Base-by-base conservation (phyloP, 2,113 vertebrate genomes). In the Zingel zingel region DNA sequence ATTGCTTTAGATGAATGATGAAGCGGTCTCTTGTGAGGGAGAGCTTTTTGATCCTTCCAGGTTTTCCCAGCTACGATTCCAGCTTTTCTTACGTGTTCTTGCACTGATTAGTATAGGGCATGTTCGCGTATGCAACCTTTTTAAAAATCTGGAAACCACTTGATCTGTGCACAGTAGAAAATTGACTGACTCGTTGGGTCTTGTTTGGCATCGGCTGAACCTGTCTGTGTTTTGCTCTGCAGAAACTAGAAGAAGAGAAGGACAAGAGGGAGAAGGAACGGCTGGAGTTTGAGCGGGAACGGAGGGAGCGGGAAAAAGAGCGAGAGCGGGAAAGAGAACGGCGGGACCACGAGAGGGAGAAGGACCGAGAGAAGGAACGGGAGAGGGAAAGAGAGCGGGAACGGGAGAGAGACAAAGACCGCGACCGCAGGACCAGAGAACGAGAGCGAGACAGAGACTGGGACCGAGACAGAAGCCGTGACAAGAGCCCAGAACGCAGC, bases 181-280 rank as follows among this genome's bases (percentile, higher is more conserved):
- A 92, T 66, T 86, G 83, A 73, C 74, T 86, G 88, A 43, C 67
- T 81, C 14, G 1, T 47, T 15, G 30, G 78, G 71, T 58, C 71
- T 43, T 1, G n/a, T 57, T 58, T 39, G 67, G 57, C 80, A 45
- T 25, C 30, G 50, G 57, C 89, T 94, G 51, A 95, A 84, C 79
- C 81, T 4, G 61, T 59, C n/a, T 86, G 67, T 93, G 91, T 92
- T 93, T 97, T 97, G 96, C 96, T 97, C 97, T 95, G 93, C 98
- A 99, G 98, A 99, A 99, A 97, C 96, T 99, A 91, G 98, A 99
- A 95, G 98, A 99, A 95, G 98, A 99, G 95, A 99, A 99, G 95
- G 98, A 99, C 94, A 99, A 99, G 96, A 96, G 97, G 89, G 98
- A 96, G 91, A 96, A 96, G 91, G 98, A 99, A 91, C 96, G 98